Base-by-base conservation (phyloP, 64 coral and sea anemone genomes). In the Stylophora pistillata region DNA sequence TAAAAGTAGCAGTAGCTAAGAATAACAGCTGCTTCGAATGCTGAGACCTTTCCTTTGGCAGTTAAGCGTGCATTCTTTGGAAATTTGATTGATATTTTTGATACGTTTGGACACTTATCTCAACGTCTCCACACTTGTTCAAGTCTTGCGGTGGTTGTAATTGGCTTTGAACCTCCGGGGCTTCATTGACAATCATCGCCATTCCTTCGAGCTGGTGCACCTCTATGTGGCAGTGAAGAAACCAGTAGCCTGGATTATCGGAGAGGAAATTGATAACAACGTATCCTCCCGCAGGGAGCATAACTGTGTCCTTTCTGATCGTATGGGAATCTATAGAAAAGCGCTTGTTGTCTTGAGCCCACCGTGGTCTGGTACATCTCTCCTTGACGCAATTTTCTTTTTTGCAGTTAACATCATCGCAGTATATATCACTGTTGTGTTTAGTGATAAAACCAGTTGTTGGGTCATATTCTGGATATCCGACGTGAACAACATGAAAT, bases 211-310 rank as follows among this genome's bases (percentile, higher is more conserved):
- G 26, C 28, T 79, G 74, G 64, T 94, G 93, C 17, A 89, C 34
- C 20, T 78, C 82, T 69, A 73, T 79, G 88, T 94, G 93, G 78
- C 93, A 94, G 72, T 94, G 93, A 73, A 94, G 76, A 21, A 90
- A 79, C 93, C 93, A 94, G 32, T 87, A 86, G 53, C 93, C 92
- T 30, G 92, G 92, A 20, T 94, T 94, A 68, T 89, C 87, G 13
- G 68, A 89, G 26, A 74, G 30, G 28, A 89, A 89, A 54, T 88
- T 81, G 47, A 94, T 74, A 5, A 94, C 92, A 9, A 83, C 74
- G 53, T 93, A 93, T 21, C 91, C 91, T 56, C 75, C 72, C 29
- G 91, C 77, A 53, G 92, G 92, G 1, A 94, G 61, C 30, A 89
- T 61, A 21, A 94, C 72, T 29, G 87, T 94, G 63, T 94, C 92